Base-by-base conservation (phyloP, 2,797 vertebrate genomes). In the Sarcoramphus papa region DNA sequence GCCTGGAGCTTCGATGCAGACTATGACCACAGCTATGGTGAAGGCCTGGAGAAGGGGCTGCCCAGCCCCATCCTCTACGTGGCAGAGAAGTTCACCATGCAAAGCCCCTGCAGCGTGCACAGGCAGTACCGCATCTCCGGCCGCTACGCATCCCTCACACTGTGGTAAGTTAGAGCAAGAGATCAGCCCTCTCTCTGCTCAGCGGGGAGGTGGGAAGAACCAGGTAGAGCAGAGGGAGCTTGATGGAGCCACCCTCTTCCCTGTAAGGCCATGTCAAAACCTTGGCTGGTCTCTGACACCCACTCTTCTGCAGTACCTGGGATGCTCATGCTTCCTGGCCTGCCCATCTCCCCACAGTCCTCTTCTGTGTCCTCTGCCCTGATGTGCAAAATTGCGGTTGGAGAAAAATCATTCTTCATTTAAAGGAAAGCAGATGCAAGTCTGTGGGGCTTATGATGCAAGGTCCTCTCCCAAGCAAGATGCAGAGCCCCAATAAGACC, bases 61-160 rank as follows among this genome's bases (percentile, higher is more conserved):
- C 99, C 99, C 8, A 98, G 98, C 82, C 99, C 99, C 22, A 99
- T 99, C 92, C 98, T 99, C 14, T 99, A 99, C 5, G 97, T 99
- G 12, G 99, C 98, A 1, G 99, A 99, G 97, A 99, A 99, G 92
- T 99, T 99, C 97, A 98, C 98, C 27, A 90, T 43, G 0, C 93
- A 82, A 73, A 99, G 98, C 88, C 98, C 99, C 4, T 99, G 99
- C 0, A 97, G 98, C 2, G 54, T 99, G 87, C 98, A 98, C 93
- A 96, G 73, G 64, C 98, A 98, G 95, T 99, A 99, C 96, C 98
- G 98, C 97, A 95, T 98, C 89, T 99, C 99, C 0, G 98, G 99
- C 7, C 98, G 97, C 95, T 99, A 99, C 1, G 98, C 98, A 0
- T 99, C 99, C 4, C 98, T 99, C 59, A 98, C 96, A 2, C 98